phyloP scores from a whole-genome alignment of 2,113 vertebrate species.

The Origma solitaria region DNA sequence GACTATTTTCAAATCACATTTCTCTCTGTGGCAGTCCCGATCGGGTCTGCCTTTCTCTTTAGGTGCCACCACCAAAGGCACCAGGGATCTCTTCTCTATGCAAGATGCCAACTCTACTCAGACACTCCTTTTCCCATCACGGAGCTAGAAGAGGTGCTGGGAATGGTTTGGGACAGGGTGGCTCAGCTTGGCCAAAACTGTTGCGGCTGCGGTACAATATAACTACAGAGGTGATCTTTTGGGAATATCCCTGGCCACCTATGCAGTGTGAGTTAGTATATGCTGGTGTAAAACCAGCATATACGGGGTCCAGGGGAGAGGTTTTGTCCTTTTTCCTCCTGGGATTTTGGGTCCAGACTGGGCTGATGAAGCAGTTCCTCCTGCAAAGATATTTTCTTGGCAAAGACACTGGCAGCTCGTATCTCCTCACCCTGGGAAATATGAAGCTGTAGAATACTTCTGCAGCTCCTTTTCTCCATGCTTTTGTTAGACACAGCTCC shows the following conservation, averaged over 20 bases:
- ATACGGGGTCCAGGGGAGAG: not conserved
- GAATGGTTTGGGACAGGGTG: not conserved
- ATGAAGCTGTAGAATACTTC: not conserved
- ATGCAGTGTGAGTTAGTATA: not conserved
- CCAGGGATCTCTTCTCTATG: not conserved
- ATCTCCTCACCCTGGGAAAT: not conserved
- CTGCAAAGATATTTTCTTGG: not conserved
- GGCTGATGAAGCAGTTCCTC: not conserved
- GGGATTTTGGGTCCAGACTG: not conserved
- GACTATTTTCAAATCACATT: not conserved
- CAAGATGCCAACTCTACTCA: not conserved
- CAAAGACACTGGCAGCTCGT: not conserved
- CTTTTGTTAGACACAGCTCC: not conserved
- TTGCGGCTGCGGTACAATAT: not conserved
- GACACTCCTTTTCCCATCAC: not conserved
- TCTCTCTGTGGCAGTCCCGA: not conserved
- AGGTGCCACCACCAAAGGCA: not conserved
- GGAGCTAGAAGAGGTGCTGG: not conserved
- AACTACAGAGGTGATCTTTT: not conserved
- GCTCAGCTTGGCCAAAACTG: not conserved
- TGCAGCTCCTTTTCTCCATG: not conserved
- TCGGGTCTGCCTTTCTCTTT: not conserved
- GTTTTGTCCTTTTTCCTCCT: not conserved
- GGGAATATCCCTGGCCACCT: not conserved
- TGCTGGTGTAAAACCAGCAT: not conserved